These are phyloP conservation scores for Heptranchias perlo DNA, from an alignment of 2,113 vertebrate genomes.

Conservation along the genomic window DNA sequence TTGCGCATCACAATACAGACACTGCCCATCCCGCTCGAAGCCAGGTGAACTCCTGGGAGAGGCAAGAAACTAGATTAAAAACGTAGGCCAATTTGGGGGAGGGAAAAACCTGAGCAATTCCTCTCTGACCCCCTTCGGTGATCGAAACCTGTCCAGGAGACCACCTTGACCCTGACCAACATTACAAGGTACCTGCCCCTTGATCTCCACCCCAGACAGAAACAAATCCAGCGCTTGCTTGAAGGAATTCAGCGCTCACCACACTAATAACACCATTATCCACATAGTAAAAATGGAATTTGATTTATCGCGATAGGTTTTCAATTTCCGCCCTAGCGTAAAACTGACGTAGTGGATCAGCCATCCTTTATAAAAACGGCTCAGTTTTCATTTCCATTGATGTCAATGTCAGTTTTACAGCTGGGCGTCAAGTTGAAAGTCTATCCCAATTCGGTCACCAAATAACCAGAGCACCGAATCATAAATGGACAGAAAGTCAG, in stretches of 20 bases:
- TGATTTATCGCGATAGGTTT: too few relatives aligned
- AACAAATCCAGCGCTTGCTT: not conserved
- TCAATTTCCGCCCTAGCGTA: not conserved
- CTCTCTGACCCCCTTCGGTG: not conserved
- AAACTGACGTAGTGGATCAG: not conserved
- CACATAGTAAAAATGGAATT: not conserved
- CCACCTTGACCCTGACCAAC: not conserved
- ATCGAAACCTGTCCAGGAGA: not conserved
- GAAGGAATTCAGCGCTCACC: not conserved
- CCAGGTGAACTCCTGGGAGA: not conserved
- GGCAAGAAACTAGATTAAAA: not conserved
- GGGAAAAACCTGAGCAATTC: too few relatives aligned
- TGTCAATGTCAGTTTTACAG: not conserved
- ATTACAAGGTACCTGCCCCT: too few relatives aligned
- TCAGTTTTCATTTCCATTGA: too few relatives aligned
- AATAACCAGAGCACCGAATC: not conserved
- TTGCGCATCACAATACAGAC: not conserved
- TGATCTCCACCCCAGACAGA: not conserved
- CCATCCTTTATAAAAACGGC: not conserved
- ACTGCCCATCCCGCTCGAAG: too few relatives aligned
- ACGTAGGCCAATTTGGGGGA: not conserved
- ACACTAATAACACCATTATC: not conserved
- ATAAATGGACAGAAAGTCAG: not conserved
- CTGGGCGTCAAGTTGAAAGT: not conserved
- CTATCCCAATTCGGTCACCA: not conserved